These are phyloP conservation scores for Sycophila texana DNA, from an alignment of 2,888 invertebrate genomes.

Conservation along the genomic window DNA sequence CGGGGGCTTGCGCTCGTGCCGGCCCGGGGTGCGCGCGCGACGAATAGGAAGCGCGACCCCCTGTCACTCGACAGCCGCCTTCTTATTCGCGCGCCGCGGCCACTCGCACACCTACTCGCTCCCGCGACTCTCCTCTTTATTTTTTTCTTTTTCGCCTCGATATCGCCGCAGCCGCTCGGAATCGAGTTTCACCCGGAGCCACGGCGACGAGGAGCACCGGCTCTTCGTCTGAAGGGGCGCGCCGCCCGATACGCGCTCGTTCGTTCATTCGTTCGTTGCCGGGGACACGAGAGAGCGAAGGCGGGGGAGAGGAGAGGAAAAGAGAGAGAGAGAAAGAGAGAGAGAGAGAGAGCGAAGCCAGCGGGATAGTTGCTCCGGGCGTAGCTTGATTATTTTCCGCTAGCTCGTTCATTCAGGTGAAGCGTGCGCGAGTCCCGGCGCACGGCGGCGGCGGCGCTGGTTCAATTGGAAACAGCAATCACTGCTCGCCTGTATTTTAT, in stretches of 20 bases:
- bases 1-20: slow-evolving; percentile 37
- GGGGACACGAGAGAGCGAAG: slow-evolving; percentile 31
- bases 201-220: slow-evolving; percentile 14
- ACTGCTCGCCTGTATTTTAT: slow-evolving; percentile 75
- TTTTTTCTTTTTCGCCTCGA: not conserved
- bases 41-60: slow-evolving; percentile 55
- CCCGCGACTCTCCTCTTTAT: not conserved
- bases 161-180: not conserved
- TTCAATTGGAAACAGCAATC: slow-evolving; percentile 76
- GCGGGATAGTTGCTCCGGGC: slow-evolving; percentile 73
- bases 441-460: slow-evolving; percentile 66
- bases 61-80: slow-evolving; percentile 70
- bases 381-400: slow-evolving; percentile 76
- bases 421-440: slow-evolving; percentile 70
- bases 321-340: slow-evolving; percentile 27
- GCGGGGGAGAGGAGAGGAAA: slow-evolving; percentile 46
- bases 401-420: slow-evolving; percentile 75
- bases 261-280: slow-evolving; percentile 45
- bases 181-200: slow-evolving; percentile 6
- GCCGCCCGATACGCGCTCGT: slow-evolving; percentile 40
- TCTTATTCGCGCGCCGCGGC: slow-evolving; percentile 66
- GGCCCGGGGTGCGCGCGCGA: not conserved
- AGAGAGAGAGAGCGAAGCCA: slow-evolving; percentile 55
- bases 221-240: slow-evolving; percentile 12
- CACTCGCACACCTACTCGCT: not conserved